phyloP scores from a whole-genome alignment of 2,113 vertebrate genomes.

The Saguinus midas region DNA sequence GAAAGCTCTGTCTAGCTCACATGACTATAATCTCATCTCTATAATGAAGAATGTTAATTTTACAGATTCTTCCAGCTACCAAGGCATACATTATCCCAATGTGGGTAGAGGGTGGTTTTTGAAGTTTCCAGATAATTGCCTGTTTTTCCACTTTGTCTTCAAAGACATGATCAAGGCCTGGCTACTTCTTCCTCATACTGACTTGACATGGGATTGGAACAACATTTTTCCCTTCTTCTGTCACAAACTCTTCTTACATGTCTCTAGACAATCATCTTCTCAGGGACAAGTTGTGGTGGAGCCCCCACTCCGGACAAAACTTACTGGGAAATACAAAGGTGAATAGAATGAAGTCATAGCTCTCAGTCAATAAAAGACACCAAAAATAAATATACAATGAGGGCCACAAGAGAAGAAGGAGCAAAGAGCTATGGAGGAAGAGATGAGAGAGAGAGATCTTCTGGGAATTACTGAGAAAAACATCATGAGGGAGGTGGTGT shows the following conservation, averaged over 20 bases:
- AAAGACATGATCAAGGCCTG: neutral
- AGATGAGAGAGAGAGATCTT: neutral
- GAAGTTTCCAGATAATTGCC: neutral
- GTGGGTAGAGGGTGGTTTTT: neutral
- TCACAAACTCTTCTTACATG: neutral
- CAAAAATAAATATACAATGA: neutral
- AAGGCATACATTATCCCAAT: slow-evolving; percentile 40
- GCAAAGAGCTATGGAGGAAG: neutral
- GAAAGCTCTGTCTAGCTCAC: neutral
- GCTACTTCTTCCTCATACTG: neutral
- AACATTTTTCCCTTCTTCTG: neutral
- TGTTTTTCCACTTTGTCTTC: neutral
- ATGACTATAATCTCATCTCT: neutral
- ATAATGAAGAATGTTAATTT: slow-evolving; percentile 32
- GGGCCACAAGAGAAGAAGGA: neutral
- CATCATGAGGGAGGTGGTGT: neutral
- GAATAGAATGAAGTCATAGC: neutral
- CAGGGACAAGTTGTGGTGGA: accelerated
- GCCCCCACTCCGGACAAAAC: neutral
- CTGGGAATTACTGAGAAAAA: neutral
- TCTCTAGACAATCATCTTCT: neutral
- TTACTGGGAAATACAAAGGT: neutral
- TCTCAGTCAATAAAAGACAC: neutral
- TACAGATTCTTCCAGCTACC: slow-evolving; percentile 32
- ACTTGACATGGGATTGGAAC: neutral